Evolutionary conservation across 2,888 invertebrate genomes (phyloP).

Genomic region (Cryptus armator): DNA sequence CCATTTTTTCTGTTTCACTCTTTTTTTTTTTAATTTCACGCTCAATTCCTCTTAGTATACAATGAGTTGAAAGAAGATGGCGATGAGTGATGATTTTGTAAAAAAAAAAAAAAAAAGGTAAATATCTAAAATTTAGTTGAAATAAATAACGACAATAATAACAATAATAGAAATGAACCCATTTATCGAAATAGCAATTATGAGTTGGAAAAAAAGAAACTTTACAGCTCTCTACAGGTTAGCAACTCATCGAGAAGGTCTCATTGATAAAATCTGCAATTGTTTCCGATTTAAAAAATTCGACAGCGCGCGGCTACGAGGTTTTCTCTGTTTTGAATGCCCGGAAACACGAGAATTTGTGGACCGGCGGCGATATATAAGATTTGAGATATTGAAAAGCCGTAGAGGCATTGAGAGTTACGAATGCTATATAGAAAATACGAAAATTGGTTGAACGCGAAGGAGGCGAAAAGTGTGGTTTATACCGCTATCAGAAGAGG

Average conservation of each 20-base stretch:
- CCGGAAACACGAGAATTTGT: conserved; percentile 4
- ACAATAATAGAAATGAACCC: too few relatives aligned
- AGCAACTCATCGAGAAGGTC: too few relatives aligned
- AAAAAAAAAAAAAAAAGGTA: not conserved
- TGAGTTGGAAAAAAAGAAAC: too few relatives aligned
- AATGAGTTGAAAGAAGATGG: not conserved
- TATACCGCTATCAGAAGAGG: conserved; percentile 12
- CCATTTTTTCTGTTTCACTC: conserved; percentile 26
- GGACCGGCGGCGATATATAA: not conserved
- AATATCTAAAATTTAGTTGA: not conserved
- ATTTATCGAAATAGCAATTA: too few relatives aligned
- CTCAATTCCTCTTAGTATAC: conserved; percentile 32
- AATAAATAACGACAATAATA: too few relatives aligned
- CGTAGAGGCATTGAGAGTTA: not conserved
- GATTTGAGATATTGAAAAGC: not conserved
- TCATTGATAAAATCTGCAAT: too few relatives aligned
- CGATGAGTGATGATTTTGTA: conserved; percentile 2
- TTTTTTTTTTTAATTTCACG: conserved; percentile 9
- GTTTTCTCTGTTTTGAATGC: too few relatives aligned
- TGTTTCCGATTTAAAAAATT: too few relatives aligned
- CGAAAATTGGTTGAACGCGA: conserved; percentile 6
- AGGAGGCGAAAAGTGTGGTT: not conserved
- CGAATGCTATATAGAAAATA: not conserved
- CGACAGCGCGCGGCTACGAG: too few relatives aligned
- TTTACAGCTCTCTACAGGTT: too few relatives aligned